Base-by-base conservation (phyloP, 2,797 vertebrate species). In the Pangasius macronema region DNA sequence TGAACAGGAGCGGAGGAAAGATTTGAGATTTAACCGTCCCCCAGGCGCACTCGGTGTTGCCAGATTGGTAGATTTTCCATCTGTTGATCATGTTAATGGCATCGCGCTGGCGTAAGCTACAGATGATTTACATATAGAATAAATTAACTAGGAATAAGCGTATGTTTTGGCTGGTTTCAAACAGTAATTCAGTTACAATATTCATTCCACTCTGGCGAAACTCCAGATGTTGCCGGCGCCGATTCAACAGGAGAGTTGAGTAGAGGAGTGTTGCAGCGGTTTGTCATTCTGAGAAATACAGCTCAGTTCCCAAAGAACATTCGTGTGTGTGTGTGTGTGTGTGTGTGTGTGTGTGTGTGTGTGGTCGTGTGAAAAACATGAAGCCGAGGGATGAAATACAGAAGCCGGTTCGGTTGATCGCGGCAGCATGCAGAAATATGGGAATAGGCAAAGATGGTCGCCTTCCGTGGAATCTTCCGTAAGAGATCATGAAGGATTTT, bases 381-480 rank as follows among this genome's bases (percentile, higher is more conserved):
- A 82, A 82, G 51, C 51, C 36, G 18, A 8, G 8, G 0, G 80
- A 85, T 20, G 79, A 89, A 49, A 4, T 84, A 79, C 90, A 86
- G 82, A 97, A 96, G 65, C 94, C 96, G 0, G 51, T 97, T 5
- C 93, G 95, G 33, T 49, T 96, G 16, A 97, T 97, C 0, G 95
- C 94, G 0, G 96, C 96, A 0, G 93, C 86, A 0, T 95, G 95
- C 76, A 94, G 81, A 0, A 86, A 89, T 57, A 87, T 92, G 93
- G 96, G 96, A 1, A 96, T 97, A 55, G 96, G 95, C 3, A 95
- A 93, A 24, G 90, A 95, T 46, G 95, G 96, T 2, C 51, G 81
- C 0, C 61, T 97, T 88, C 95, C 96, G 8, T 97, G 96, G 96
- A 68, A 86, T 67, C 87, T 97, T 91, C 95, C 96, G 96, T 97